Evolutionary conservation across 2,113 vertebrate species (phyloP).

Genomic region (Cisticola juncidis): DNA sequence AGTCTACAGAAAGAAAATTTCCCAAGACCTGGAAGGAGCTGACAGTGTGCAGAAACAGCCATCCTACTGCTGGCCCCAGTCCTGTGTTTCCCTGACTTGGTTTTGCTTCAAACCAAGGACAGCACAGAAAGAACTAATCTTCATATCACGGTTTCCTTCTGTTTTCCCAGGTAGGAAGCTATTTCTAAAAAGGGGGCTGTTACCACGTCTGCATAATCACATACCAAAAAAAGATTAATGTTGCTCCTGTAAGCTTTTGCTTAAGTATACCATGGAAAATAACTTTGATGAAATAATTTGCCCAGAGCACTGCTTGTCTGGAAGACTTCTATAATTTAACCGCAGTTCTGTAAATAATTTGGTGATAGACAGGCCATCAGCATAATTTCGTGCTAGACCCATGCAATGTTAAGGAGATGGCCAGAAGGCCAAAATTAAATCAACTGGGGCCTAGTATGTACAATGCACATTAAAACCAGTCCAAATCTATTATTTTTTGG

Average conservation of each 20-base stretch:
- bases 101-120: background rate
- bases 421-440: conserved; percentile 34
- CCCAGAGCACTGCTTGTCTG: conserved; percentile 50
- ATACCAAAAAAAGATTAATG: conserved; percentile 11
- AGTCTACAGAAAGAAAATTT: background rate
- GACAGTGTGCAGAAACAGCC: background rate
- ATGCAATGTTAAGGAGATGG: conserved; percentile 32
- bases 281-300: conserved; percentile 60
- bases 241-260: conserved; percentile 35
- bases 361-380: conserved; percentile 51
- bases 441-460: background rate
- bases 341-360: conserved; percentile 65
- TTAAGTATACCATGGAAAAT: conserved; percentile 48
- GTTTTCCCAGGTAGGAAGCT: conserved; percentile 14
- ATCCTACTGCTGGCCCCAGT: background rate
- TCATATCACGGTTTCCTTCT: background rate
- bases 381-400: conserved; percentile 44
- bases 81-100: background rate
- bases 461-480: background rate
- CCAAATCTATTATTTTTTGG: background rate
- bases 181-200: background rate
- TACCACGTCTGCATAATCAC: background rate
- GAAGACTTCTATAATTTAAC: conserved; percentile 50
- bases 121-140: background rate
- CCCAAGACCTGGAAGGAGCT: background rate